Conservation (phyloP, 2,888 invertebrate genomes). For the Sminthurinus aureus region DNA sequence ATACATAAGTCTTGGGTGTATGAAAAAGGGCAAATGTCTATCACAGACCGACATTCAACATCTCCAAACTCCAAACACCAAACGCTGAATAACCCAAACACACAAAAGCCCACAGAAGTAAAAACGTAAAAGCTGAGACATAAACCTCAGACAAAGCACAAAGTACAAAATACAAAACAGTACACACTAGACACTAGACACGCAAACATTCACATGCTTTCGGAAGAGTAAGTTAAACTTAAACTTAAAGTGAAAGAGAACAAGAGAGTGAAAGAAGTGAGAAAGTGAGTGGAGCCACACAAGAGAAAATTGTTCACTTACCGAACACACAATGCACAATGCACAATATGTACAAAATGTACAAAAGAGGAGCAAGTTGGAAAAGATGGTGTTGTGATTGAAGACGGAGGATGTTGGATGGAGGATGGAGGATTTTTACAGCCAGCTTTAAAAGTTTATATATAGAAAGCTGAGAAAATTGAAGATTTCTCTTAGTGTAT, state of each 20-base stretch:
- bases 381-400: slow-evolving; percentile 1
- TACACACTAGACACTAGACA: no score
- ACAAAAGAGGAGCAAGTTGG: background rate
- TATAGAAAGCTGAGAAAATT: slow-evolving; percentile 9
- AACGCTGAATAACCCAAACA: background rate
- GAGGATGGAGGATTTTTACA: slow-evolving; percentile 17
- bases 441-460: slow-evolving; percentile 22
- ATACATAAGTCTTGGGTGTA: background rate
- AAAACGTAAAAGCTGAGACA: background rate
- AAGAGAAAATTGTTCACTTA: background rate
- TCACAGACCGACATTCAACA: background rate
- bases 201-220: background rate
- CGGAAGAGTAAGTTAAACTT: background rate
- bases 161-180: no score
- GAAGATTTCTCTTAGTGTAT: slow-evolving; percentile 8
- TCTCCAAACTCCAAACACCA: background rate
- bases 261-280: no score
- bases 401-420: background rate
- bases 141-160: background rate
- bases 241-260: no score
- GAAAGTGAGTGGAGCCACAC: background rate
- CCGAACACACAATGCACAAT: background rate
- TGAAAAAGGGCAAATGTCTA: background rate
- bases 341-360: no score
- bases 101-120: background rate